Conservation (phyloP, 1,140 invertebrate species). For the Mesaphorura yosii region DNA sequence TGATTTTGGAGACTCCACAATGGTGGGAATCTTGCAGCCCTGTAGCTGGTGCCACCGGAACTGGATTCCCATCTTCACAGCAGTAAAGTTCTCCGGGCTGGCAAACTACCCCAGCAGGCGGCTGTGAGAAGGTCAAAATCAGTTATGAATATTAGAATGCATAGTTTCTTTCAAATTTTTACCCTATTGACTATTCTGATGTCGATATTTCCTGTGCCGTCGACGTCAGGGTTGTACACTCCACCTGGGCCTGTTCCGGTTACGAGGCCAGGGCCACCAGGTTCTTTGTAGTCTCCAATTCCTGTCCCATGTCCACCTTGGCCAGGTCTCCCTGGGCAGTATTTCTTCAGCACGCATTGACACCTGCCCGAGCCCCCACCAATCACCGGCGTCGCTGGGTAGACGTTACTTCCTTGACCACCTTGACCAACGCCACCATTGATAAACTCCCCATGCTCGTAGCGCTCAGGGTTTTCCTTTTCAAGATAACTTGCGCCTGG, state of each 20-base stretch:
- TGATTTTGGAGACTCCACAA: constrained; percentile 21
- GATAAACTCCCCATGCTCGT: background rate
- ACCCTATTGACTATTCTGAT: constrained; percentile 33
- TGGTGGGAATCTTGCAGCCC: background rate
- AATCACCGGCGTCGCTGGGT: background rate
- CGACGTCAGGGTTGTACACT: constrained; percentile 10
- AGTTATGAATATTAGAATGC: background rate
- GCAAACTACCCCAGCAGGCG: constrained; percentile 18
- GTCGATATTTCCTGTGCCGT: constrained; percentile 32
- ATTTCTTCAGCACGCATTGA: background rate
- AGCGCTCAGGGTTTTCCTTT: background rate
- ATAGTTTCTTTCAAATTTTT: constrained; percentile 6
- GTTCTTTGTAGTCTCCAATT: constrained; percentile 1
- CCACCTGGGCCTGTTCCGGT: constrained; percentile 7
- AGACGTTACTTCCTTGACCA: background rate
- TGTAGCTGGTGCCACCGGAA: constrained; percentile 2
- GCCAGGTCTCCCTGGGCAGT: background rate
- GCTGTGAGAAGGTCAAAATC: constrained; percentile 5
- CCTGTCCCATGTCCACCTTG: background rate
- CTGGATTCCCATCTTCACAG: constrained; percentile 5
- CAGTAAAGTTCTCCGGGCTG: constrained; percentile 17
- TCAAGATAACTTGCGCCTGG: background rate
- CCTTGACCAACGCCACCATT: background rate
- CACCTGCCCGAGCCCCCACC: background rate
- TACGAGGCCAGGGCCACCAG: background rate